These are phyloP conservation scores for Astreopora myriophthalma DNA, from an alignment of 64 coral and sea anemone genomes.

Conservation along the genomic window DNA sequence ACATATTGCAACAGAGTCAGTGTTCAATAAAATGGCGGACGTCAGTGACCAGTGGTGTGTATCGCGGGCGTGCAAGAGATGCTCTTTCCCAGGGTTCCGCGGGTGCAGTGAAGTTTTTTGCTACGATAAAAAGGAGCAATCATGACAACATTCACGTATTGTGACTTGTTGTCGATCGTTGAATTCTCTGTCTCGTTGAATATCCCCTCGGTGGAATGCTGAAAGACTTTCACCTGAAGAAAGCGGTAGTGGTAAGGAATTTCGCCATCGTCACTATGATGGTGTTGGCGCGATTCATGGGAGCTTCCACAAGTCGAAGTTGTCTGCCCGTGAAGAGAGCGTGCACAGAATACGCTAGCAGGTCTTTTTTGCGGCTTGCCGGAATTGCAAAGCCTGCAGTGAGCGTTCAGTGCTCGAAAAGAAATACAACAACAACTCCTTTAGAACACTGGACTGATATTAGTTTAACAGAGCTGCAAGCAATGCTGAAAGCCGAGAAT, in stretches of 20 bases:
- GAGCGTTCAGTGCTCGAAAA: conserved; percentile 16
- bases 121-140: background rate
- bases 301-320: background rate
- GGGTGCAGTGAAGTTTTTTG: background rate
- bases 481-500: conserved; percentile 32
- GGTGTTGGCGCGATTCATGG: conserved; percentile 6
- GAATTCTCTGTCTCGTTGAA: background rate
- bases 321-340: background rate
- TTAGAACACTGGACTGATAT: conserved; percentile 60
- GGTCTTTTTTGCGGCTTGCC: background rate
- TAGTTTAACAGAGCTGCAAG: conserved; percentile 42
- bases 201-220: background rate
- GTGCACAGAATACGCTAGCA: background rate
- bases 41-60: background rate
- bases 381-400: background rate
- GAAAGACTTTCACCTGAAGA: background rate
- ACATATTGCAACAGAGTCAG: conserved; percentile 16
- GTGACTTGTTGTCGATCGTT: too few species aligned
- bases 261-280: background rate
- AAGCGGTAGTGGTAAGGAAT: background rate
- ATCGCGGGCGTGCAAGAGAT: background rate
- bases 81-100: background rate
- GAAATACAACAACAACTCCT: conserved; percentile 3
- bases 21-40: conserved; percentile 52
- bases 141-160: background rate